Percentiles rank a stretch among this genome's conserved stretches.
Conservation (phyloP, 2,888 invertebrate species). For the Scotopteryx bipunctaria region DNA sequence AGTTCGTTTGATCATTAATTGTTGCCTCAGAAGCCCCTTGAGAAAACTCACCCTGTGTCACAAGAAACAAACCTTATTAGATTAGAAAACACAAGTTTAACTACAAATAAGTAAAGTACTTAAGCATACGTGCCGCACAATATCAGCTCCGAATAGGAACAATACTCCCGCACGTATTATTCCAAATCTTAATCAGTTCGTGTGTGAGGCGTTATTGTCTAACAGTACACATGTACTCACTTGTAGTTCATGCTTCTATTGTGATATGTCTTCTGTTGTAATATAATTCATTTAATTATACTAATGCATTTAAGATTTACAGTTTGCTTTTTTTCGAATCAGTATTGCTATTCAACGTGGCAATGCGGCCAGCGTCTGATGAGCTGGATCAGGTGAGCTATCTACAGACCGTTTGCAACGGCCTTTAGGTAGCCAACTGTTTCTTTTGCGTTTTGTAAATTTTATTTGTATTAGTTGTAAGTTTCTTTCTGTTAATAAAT, state of each 20-base stretch:
- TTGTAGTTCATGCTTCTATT: constrained; percentile 13
- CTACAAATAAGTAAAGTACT: neutral
- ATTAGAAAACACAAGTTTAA: neutral
- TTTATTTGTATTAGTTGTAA: too few species aligned
- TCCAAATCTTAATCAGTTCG: constrained; percentile 24
- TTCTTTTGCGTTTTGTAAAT: too few species aligned
- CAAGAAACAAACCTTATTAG: neutral
- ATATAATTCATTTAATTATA: neutral
- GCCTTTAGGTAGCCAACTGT: too few species aligned
- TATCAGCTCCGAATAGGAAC: constrained; percentile 7
- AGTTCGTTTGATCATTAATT: too few species aligned
- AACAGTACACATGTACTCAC: neutral
- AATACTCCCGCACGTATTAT: constrained; percentile 19
- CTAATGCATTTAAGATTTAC: too few species aligned
- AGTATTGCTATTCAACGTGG: too few species aligned
- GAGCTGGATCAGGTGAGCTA: too few species aligned
- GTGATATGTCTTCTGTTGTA: constrained; percentile 4
- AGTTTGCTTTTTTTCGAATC: too few species aligned
- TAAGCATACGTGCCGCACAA: constrained; percentile 1
- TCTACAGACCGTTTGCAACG: too few species aligned
- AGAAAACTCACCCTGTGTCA: neutral
- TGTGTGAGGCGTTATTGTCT: constrained; percentile 20
- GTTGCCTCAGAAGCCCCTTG: too few species aligned
- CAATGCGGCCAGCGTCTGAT: too few species aligned
- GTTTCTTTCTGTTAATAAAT: too few species aligned